Conservation (phyloP, 2,113 vertebrate species). For the Micromys minutus region DNA sequence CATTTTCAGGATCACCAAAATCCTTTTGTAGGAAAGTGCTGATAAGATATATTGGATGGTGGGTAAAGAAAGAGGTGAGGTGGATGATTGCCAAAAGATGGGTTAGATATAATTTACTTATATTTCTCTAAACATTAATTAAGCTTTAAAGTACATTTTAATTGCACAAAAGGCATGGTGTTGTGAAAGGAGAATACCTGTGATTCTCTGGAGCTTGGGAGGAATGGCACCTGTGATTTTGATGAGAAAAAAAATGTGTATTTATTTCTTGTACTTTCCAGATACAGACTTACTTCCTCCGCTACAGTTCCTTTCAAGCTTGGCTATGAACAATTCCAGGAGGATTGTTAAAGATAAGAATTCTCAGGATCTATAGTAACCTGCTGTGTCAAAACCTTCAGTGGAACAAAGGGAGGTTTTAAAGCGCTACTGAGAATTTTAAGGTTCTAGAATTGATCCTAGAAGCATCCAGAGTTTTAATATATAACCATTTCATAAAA, state of each 20-base stretch:
- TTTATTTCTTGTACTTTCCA: background rate
- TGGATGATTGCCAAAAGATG: background rate
- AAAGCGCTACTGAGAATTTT: background rate
- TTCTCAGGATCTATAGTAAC: background rate
- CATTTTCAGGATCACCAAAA: background rate
- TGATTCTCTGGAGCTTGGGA: background rate
- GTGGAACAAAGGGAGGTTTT: background rate
- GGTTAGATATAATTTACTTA: constrained; percentile 24
- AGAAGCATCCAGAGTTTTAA: background rate
- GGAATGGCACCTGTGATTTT: background rate
- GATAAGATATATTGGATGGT: background rate
- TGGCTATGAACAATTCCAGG: background rate
- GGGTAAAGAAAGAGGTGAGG: background rate
- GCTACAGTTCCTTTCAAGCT: background rate
- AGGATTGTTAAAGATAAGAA: background rate
- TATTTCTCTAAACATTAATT: background rate
- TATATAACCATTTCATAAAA: background rate
- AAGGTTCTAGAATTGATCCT: background rate
- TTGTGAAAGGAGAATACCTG: background rate
- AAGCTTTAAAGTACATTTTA: background rate
- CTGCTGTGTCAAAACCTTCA: background rate
- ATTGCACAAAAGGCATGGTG: background rate
- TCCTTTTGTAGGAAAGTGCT: background rate
- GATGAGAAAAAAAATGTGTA: background rate
- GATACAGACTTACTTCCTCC: background rate